Evolutionary conservation across 1,140 invertebrate genomes (phyloP).

Genomic region (Dreissena rostriformis): DNA sequence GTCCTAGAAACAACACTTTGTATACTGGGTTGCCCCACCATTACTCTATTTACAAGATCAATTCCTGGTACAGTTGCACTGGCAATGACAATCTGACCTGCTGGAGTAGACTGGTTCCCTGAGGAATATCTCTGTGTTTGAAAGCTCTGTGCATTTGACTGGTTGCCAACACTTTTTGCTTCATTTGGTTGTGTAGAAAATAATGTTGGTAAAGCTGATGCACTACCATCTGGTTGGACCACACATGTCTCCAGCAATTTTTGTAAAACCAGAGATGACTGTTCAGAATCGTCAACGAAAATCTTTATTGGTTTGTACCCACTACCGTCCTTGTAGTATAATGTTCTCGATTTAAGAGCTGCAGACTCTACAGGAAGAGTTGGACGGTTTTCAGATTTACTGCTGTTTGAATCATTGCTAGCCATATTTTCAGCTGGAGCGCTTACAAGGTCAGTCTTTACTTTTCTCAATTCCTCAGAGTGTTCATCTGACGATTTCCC

Average conservation of each 20-base stretch:
- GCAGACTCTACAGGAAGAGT: neutral
- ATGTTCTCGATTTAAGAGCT: constrained; percentile 12
- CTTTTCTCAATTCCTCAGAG: too few species aligned
- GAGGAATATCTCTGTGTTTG: neutral
- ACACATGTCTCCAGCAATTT: constrained; percentile 23
- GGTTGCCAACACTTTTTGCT: neutral
- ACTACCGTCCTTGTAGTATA: constrained; percentile 38
- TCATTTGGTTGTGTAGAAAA: neutral
- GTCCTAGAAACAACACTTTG: too few species aligned
- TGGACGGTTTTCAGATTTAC: neutral
- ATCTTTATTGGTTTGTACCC: constrained; percentile 41
- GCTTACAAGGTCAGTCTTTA: neutral
- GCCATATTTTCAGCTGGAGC: neutral
- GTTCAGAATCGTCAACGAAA: constrained; percentile 45
- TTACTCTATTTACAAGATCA: too few species aligned
- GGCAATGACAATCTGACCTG: too few species aligned
- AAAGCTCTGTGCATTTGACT: neutral
- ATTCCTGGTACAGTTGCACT: too few species aligned
- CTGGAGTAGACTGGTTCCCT: neutral
- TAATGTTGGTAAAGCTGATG: neutral
- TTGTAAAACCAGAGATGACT: constrained; percentile 36
- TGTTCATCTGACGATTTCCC: neutral
- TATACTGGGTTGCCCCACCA: too few species aligned
- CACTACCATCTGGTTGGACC: neutral
- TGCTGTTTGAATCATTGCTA: neutral